Evolutionary conservation across 2,888 invertebrate genomes (phyloP).

Genomic region (Ennomos quercinarius): DNA sequence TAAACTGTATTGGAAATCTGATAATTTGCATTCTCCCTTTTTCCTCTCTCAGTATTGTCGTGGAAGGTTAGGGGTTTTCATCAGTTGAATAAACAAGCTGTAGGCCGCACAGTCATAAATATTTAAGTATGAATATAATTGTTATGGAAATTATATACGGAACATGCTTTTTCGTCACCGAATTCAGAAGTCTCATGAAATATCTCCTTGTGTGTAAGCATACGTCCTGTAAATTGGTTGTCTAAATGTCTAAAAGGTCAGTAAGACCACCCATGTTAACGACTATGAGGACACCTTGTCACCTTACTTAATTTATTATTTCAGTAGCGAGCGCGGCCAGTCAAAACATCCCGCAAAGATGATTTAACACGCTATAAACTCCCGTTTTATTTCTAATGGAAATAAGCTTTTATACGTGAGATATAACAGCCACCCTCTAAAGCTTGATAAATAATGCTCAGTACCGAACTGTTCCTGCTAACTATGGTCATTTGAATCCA

Average conservation of each 20-base stretch:
- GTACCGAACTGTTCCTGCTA: conserved; percentile 27
- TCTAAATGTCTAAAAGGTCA: conserved; percentile 48
- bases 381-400: conserved; percentile 80
- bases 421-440: conserved; percentile 70
- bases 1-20: too few species aligned
- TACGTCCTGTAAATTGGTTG: conserved; percentile 56
- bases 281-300: conserved; percentile 72
- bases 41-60: too few species aligned
- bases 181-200: conserved; percentile 9
- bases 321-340: conserved; percentile 70
- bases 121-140: too few species aligned
- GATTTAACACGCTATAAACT: conserved; percentile 82
- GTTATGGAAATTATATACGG: too few species aligned
- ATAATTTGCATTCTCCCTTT: too few species aligned
- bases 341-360: conserved; percentile 81
- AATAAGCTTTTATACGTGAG: conserved; percentile 79
- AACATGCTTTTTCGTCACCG: background rate
- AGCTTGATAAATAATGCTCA: conserved; percentile 60
- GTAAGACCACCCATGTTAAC: conserved; percentile 76
- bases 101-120: too few species aligned
- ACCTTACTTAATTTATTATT: conserved; percentile 81
- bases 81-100: too few species aligned
- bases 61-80: too few species aligned
- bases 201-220: conserved; percentile 45
- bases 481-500: conserved; percentile 31